Evolutionary conservation across 2,888 invertebrate genomes (phyloP).

Genomic region (Thelaira solivaga): DNA sequence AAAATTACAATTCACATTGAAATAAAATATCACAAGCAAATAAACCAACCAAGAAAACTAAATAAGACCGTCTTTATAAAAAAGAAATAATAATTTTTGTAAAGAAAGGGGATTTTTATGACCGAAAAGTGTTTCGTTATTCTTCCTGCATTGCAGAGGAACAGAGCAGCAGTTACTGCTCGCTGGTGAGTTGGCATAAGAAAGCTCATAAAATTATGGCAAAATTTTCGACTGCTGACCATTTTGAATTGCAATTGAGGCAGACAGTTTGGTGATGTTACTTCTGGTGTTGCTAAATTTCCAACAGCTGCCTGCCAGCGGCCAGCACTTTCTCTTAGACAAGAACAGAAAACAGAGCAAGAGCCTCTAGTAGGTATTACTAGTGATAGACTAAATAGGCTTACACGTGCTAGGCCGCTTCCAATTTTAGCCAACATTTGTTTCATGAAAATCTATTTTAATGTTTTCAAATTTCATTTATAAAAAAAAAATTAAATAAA

Average conservation of each 20-base stretch:
- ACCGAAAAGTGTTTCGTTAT: background rate
- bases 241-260: background rate
- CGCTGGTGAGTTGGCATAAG: conserved; percentile 11
- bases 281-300: no score
- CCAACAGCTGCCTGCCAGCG: conserved; percentile 32
- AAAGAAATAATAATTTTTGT: conserved; percentile 40
- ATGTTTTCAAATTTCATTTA: conserved; percentile 52
- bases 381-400: conserved; percentile 21
- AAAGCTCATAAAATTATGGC: conserved; percentile 26
- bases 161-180: background rate
- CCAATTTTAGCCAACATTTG: background rate
- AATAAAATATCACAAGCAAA: conserved; percentile 42
- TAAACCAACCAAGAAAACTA: conserved; percentile 12
- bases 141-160: no score
- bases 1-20: conserved; percentile 55
- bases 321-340: conserved; percentile 25
- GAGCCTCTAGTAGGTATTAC: background rate
- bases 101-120: conserved; percentile 42
- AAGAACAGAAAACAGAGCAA: background rate
- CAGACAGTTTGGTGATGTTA: no score
- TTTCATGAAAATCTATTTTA: conserved; percentile 39
- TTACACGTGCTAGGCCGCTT: background rate
- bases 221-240: background rate
- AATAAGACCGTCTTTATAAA: conserved; percentile 42
- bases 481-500: background rate